Base-by-base conservation (phyloP, 2,113 vertebrate genomes). In the Percina caprodes region DNA sequence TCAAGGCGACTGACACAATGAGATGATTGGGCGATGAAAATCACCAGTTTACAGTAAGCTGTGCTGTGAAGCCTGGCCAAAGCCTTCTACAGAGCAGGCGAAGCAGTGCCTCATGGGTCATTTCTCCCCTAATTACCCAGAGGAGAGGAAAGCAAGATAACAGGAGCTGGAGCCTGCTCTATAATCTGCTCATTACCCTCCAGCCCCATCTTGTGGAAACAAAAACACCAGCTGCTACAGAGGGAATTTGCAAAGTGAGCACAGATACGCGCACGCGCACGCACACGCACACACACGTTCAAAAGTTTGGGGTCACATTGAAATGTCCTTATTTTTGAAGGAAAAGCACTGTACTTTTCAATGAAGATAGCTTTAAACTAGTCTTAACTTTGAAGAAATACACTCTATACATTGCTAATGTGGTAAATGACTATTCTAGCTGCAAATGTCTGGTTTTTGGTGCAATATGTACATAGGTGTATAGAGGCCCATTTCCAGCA, bases 191-290 rank as follows among this genome's bases (percentile, higher is more conserved):
- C 26, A 23, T 62, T 82, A 72, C 89, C 51, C 83, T 80, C 63
- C 60, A 83, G 82, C 83, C 2, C 93, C 92, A 93, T 89, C 94
- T 93, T 67, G 89, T 93, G 94, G 86, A 24, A 33, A 68, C 9
- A 72, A 58, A 19, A 13, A 30, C 16, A 48, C 54, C 51, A 18
- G 45, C 24, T 54, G 45, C 68, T 49, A 71, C 3, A 1, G 10
- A 39, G 48, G 46, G 14, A 54, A 62, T 11, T 7, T 63, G 35
- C 48, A 69, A 16, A 45, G 46, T 45, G 33, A 66, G 35, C 45
- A 9, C 3, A 1, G 21, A 55, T 10, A 21, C n/a, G 56, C 15
- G 58, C 4, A 7, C 2, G 18, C 52, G 24, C 33, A 42, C 68
- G 13, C 65, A 68, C 3, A 52, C 14, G 12, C 11, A 11, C 48